Base-by-base conservation (phyloP, 2,888 invertebrate species). In the Proisotoma minuta region DNA sequence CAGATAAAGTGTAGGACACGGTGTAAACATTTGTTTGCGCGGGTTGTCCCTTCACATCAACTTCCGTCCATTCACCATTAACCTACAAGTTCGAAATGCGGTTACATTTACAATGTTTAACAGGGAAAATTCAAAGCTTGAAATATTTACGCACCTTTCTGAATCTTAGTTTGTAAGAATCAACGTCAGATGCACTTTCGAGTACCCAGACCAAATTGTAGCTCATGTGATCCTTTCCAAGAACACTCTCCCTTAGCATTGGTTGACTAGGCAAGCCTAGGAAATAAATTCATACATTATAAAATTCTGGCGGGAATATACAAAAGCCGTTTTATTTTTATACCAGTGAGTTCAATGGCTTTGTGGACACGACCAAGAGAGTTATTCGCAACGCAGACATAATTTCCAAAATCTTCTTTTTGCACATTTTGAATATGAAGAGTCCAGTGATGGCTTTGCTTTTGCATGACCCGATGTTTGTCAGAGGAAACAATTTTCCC, bases 321-420 rank as follows among this genome's bases (percentile, higher is more conserved):
- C 8, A 47, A 47, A 47, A 5, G 18, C 47, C 34, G 12, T 34
- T n/a, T n/a, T n/a, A n/a, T n/a, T n/a, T n/a, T n/a, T n/a, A 12
- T 70, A 73, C 75, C 87, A 3, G 86, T 85, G 69, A 87, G 82
- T 76, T 86, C 85, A 79, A 87, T 86, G 78, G 85, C 85, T 75
- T 84, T 85, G 34, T 85, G 83, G 23, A 85, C 83, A 15, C 85
- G 81, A 8, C 87, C 87, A 62, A 86, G 79, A 68, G 83, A 83
- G 79, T 87, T 87, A 78, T 86, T 85, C 0, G 86, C 56, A 26
- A 85, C 84, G 76, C 86, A 87, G 72, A 85, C 85, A 77, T 86
- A 87, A 76, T 86, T 86, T 28, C 86, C 86, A 71, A 86, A 86
- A 77, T 87, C 87, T 69, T 84, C 83, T 0, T 84, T 84, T 74